Conservation (phyloP, 2,888 invertebrate genomes). For the Spicauda simplicius region DNA sequence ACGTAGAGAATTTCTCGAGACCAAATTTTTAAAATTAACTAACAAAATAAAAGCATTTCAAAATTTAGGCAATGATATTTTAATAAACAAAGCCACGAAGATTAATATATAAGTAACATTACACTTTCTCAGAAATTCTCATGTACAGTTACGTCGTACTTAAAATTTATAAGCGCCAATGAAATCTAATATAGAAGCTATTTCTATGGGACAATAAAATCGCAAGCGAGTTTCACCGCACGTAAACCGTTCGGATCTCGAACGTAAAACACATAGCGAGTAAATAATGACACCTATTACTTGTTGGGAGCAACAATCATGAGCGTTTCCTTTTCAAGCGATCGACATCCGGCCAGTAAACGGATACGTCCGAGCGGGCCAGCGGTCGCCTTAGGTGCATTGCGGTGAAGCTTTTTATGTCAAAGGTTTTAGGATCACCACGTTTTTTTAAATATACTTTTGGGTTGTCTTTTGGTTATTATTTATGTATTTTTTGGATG, state of each 20-base stretch:
- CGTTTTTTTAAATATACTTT: not conserved
- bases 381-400: slow-evolving; percentile 1
- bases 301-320: slow-evolving; percentile 56
- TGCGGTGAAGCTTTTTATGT: slow-evolving; percentile 11
- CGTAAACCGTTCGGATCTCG: slow-evolving; percentile 39
- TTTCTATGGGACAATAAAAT: slow-evolving; percentile 5
- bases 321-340: slow-evolving; percentile 70
- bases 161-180: slow-evolving; percentile 2
- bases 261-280: slow-evolving; percentile 46
- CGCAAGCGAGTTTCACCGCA: slow-evolving; percentile 29
- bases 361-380: slow-evolving; percentile 46
- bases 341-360: slow-evolving; percentile 73
- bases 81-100: too few species aligned
- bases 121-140: not conserved
- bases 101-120: too few species aligned
- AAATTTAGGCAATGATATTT: too few species aligned
- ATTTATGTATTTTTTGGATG: too few species aligned
- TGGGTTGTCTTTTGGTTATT: too few species aligned
- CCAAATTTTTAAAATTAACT: too few species aligned
- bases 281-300: slow-evolving; percentile 75
- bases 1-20: too few species aligned
- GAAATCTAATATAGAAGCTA: not conserved
- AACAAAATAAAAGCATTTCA: too few species aligned
- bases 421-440: not conserved
- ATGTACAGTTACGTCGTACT: not conserved